Base-by-base conservation (phyloP, 2,113 vertebrate genomes). In the Scophthalmus maximus region DNA sequence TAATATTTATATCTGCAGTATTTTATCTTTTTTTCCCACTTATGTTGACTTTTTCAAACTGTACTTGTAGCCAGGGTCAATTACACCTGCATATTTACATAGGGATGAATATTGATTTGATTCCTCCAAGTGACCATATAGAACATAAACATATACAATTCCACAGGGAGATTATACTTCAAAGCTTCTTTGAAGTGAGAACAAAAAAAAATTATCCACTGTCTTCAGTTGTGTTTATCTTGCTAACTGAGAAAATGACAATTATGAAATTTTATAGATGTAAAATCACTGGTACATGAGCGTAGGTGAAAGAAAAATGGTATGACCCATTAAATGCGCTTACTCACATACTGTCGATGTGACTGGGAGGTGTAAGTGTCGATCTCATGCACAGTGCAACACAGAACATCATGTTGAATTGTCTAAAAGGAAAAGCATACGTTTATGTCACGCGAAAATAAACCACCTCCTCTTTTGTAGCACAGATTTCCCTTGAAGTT, bases 381-480 rank as follows among this genome's bases (percentile, higher is more conserved):
- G 26, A 58, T n/a, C n/a, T n/a, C n/a, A n/a, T n/a, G n/a, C n/a
- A n/a, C n/a, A n/a, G n/a, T n/a, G 67, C 60, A 47, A 30, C 5
- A 34, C 8, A 2, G 3, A 63, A 29, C 8, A 42, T 61, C n/a
- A 49, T 52, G 26, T 51, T 30, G 7, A 66, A 58, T 58, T 27
- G 18, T 32, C 5, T n/a, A 22, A 34, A 32, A 9, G 11, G 0
- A 51, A 51, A 25, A 5, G 52, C 49, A 23, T 1, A n/a, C n/a
- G 23, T 52, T 46, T 46, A 36, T 36, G n/a, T 56, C 17, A 30
- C 0, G 0, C 10, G 6, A 49, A 57, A 61, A 79, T 55, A 14
- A 69, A 22, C 26, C 6, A 56, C 9, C 49, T 70, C 3, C 59
- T 55, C 50, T 59, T 64, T 72, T 68, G 22, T 60, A 58, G 46